These are phyloP conservation scores for Laspeyria flexula DNA, from an alignment of 2,888 invertebrate genomes.

Conservation along the genomic window DNA sequence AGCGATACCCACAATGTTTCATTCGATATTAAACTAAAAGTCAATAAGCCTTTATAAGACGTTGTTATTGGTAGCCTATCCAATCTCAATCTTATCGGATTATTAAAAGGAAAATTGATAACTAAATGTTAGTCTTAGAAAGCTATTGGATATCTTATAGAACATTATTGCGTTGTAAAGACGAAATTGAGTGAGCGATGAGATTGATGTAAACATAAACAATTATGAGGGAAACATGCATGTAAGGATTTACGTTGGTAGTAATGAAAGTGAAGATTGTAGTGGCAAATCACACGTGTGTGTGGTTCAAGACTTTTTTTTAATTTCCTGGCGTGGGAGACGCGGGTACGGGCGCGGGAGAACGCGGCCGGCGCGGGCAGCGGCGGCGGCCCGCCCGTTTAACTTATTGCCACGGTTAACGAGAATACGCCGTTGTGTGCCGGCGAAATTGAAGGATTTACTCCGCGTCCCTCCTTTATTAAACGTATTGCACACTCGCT, in stretches of 20 bases:
- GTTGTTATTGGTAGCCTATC: constrained; percentile 21
- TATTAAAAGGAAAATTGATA: constrained; percentile 30
- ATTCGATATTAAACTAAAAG: constrained; percentile 23
- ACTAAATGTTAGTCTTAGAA: neutral
- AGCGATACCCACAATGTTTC: constrained; percentile 16
- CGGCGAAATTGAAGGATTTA: constrained; percentile 86
- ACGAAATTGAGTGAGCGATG: too few relatives aligned
- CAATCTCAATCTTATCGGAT: constrained; percentile 16
- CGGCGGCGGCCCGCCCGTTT: constrained; percentile 74
- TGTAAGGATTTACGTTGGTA: constrained; percentile 1
- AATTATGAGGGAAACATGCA: neutral
- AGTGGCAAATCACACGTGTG: constrained; percentile 56
- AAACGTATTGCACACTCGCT: constrained; percentile 83
- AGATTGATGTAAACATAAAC: too few relatives aligned
- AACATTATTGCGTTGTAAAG: neutral
- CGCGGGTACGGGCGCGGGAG: constrained; percentile 45
- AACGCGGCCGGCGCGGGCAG: constrained; percentile 39
- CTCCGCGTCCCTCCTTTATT: constrained; percentile 86
- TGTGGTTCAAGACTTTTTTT: constrained; percentile 72
- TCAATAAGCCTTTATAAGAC: constrained; percentile 26
- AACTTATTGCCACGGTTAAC: constrained; percentile 86
- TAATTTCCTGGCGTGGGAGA: constrained; percentile 67
- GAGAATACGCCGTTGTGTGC: constrained; percentile 85
- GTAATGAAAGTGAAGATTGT: constrained; percentile 36
- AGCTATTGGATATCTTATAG: neutral